Percentiles rank a stretch among this genome's conserved stretches.
phyloP scores from a whole-genome alignment of 2,797 vertebrate species.

The Avahi laniger region DNA sequence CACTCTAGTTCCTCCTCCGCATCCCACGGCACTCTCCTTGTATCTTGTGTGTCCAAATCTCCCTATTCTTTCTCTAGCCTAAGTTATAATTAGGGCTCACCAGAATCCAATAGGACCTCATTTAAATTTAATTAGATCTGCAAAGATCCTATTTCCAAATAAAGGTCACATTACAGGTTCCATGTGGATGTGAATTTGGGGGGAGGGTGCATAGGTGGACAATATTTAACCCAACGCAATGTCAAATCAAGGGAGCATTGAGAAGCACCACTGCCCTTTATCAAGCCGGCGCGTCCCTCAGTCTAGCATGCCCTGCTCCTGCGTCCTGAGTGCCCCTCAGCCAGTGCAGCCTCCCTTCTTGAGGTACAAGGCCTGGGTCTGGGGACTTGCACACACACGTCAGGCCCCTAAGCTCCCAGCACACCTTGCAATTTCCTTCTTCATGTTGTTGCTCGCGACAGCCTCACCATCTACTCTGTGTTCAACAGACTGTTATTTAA shows the following conservation, averaged over 20 bases:
- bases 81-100: background rate
- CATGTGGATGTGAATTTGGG: background rate
- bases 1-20: fast-evolving
- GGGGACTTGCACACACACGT: too few species aligned
- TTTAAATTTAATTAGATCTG: background rate
- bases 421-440: background rate
- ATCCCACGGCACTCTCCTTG: fast-evolving
- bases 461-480: background rate
- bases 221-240: too few species aligned
- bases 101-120: background rate
- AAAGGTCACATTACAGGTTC: background rate
- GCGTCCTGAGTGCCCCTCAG: background rate
- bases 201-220: fast-evolving
- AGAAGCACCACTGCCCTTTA: fast-evolving
- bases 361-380: background rate
- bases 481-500: background rate
- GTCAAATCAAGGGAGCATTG: too few species aligned
- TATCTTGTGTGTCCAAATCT: background rate
- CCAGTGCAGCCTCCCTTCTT: background rate
- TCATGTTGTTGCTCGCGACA: background rate
- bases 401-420: background rate
- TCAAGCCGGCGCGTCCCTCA: background rate
- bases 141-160: background rate
- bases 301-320: background rate
- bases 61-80: background rate